Base-by-base conservation (phyloP, 2,113 vertebrate genomes). In the Gymnorhina tibicen region DNA sequence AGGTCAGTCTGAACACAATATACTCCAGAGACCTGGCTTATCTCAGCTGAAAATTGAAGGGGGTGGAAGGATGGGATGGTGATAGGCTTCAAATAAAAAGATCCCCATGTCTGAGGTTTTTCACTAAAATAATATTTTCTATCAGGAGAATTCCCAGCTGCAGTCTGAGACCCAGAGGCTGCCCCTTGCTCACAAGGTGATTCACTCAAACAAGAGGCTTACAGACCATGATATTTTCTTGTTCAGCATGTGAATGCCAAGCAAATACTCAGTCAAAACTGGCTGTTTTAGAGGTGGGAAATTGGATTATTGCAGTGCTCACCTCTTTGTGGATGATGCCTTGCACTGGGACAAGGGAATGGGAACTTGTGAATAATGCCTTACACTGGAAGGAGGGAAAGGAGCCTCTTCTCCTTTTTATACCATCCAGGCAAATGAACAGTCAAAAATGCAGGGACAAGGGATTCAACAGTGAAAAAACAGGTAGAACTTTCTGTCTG, bases 1-100 rank as follows among this genome's bases (percentile, higher is more conserved):
- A 95, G 91, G 91, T 95, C 92, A 81, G 27, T 53, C 79, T 75
- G 79, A 92, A 95, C 55, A 93, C 35, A 80, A 87, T 82, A 70
- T 18, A 17, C 75, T 80, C 82, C 55, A 87, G 87, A 74, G 88
- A 87, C 66, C 19, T 62, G 8, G 3, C 35, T 92, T 82, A 95
- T 74, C 92, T 89, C 67, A 37, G 50, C 74, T 86, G 59, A 87
- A 94, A 79, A 80, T 30, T 93, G 62, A 53, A 66, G 16, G 20
- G 46, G 9, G n/a, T 66, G 16, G 79, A 91, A 87, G 55, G 82
- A 91, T 46, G 28, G 4, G n/a, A 53, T 81, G 28, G 15, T 49
- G 46, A 88, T 42, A 67, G 10, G 23, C 10, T 88, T 88, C 59
- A 64, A 80, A 83, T 62, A 49, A 83, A 59, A 66, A 69, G 58